phyloP scores from a whole-genome alignment of 2,888 invertebrate species.

The Allacma fusca region DNA sequence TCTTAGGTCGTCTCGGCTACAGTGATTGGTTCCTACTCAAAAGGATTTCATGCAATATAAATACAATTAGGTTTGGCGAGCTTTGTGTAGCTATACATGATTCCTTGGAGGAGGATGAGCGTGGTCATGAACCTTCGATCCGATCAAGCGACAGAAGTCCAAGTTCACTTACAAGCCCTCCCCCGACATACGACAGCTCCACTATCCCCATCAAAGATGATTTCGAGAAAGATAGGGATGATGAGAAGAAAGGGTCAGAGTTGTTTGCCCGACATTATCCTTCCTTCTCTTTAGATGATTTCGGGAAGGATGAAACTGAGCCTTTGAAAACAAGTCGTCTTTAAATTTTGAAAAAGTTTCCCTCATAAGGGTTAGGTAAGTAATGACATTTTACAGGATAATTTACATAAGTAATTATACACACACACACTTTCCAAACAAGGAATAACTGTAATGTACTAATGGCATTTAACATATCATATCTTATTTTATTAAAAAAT shows the following conservation, averaged over 20 bases:
- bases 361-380: too few species aligned
- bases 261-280: slow-evolving; percentile 28
- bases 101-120: slow-evolving; percentile 31
- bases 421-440: too few species aligned
- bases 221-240: not conserved
- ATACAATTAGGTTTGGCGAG: slow-evolving; percentile 44
- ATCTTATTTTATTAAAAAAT: too few species aligned
- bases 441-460: too few species aligned
- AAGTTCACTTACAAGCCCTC: slow-evolving; percentile 33
- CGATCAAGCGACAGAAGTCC: not conserved
- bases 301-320: not conserved
- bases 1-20: slow-evolving; percentile 47
- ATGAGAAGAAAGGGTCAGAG: not conserved
- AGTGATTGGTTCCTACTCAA: slow-evolving; percentile 60
- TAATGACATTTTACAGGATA: too few species aligned
- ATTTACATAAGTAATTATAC: too few species aligned
- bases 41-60: slow-evolving; percentile 51
- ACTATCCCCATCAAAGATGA: not conserved
- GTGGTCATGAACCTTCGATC: not conserved
- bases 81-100: slow-evolving; percentile 47
- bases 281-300: not conserved
- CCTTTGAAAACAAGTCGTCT: slow-evolving; percentile 8
- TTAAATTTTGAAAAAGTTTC: not conserved
- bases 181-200: slow-evolving; percentile 48
- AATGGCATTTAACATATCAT: too few species aligned